Evolutionary conservation across 2,113 vertebrate genomes (phyloP), one percentile per base, ranked within the genome.

Genomic region (Catharus bicknelli): DNA sequence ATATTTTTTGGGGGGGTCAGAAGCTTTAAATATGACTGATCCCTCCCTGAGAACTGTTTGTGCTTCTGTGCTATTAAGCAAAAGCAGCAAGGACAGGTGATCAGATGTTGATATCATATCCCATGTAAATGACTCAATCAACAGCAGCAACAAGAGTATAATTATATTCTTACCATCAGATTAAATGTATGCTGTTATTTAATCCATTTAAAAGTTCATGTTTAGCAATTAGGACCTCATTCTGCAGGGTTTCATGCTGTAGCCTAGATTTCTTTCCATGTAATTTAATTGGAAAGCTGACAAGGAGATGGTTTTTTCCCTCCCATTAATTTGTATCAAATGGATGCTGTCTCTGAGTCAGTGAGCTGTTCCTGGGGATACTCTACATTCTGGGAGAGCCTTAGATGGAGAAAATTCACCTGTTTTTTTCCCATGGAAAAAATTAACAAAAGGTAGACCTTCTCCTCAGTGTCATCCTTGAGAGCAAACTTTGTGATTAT

Each of bases 201-300:
- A 88, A 93, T 83, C 58, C 50, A 57, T 83, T 91, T 85, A 42
- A 77, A 2, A 1, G 3, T 38, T 55, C 6, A 10, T 30, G 8
- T 70, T 90, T 73, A 75, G 53, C 64, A 94, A 64, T 88, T 81
- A 93, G n/a, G 64, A 57, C 64, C 32, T 93, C n/a, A 45, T 86
- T 88, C 92, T 78, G 40, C 25, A 86, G 38, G 38, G 55, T 74
- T 66, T 80, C 23, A 6, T 72, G 57, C n/a, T 68, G 64, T 84
- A 86, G 67, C 57, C 69, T 70, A 29, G 27, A 75, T 63, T 95
- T 84, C 36, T 70, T 92, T 68, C 64, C 34, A 18, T 75, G 40
- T n/a, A 67, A 83, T 83, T 67, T 86, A 68, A 67, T 62, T 88
- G 83, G 72, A 80, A 84, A 88, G 20, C 54, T 90, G 80, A 78